Evolutionary conservation across 2,113 vertebrate species (phyloP), one percentile per base, ranked within the genome.

Genomic region (Neotoma lepida): DNA sequence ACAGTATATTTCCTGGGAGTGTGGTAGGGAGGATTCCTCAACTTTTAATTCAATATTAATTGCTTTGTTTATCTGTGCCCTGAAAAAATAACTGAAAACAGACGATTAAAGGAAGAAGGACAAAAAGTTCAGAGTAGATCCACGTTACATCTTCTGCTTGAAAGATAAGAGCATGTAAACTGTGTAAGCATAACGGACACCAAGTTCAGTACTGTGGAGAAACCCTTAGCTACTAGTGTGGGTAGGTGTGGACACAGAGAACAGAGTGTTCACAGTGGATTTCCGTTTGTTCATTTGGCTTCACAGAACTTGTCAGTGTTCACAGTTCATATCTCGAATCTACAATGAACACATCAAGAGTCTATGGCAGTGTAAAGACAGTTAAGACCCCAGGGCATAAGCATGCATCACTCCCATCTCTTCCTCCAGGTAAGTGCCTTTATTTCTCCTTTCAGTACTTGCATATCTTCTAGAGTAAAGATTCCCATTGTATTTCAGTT

Each of bases 341-440:
- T 70, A n/a, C 41, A 63, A 96, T 96, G 93, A 88, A 91, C 6
- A 6, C 14, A 30, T 56, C 56, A 51, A 61, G 70, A 26, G 2
- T 26, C n/a, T 95, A 93, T 77, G 85, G 88, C n/a, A 84, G 94
- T 9, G 70, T 93, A 63, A 86, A 49, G 3, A 1, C 93, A 56
- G 5, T 49, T 26, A 64, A n/a, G n/a, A 12, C 49, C 24, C 24
- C 17, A 12, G 17, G 26, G 8, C 4, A 4, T 44, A 9, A 12
- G 88, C 4, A 2, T 18, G 81, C 51, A 49, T 49, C 88, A 77
- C 20, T 26, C 0, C 33, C 64, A 22, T 26, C 73, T 76, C 41
- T 44, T 91, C 85, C 56, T 66, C 41, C 12, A 70, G 86, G 96
- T 96, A 96, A 94, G 95, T 81, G 4, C 4, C 46, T 89, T 91